phyloP scores from a whole-genome alignment of 37 sponge, comb jelly and placozoan genomes.

The Bolinopsis microptera region DNA sequence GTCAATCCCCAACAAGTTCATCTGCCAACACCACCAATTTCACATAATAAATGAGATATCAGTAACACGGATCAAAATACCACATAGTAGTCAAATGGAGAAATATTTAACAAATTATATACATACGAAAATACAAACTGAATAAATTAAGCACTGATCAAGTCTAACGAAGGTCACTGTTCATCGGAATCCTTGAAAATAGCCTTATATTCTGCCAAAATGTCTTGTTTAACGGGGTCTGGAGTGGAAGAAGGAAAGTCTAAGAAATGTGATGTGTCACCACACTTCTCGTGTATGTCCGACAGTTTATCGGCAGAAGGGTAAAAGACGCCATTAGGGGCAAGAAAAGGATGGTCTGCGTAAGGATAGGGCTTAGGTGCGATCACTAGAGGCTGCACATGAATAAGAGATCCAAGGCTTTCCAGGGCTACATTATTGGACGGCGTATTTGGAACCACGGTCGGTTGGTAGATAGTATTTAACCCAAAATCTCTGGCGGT shows the following conservation, averaged over 20 bases:
- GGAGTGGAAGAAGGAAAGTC: constrained; percentile 5
- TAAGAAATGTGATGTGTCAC: constrained; percentile 2
- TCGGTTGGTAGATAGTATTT: background rate
- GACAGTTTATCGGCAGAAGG: constrained; percentile 9
- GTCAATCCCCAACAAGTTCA: no score
- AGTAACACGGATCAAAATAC: no score
- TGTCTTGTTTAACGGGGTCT: background rate
- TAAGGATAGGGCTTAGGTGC: constrained; percentile 38
- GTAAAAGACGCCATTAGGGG: constrained; percentile 64
- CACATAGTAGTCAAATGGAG: no score
- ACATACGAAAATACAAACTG: no score
- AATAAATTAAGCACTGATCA: no score
- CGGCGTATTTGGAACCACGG: constrained; percentile 50
- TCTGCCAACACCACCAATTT: no score
- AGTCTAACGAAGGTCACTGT: no score
- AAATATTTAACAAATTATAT: no score
- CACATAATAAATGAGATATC: no score
- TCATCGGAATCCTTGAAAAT: constrained; percentile 27
- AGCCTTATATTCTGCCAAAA: background rate
- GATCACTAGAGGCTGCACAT: constrained; percentile 40
- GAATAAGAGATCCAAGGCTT: background rate
- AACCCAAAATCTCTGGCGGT: background rate
- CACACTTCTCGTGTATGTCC: constrained; percentile 22
- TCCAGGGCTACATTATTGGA: background rate
- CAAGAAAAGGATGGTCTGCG: constrained; percentile 55